These are phyloP conservation scores for Cataglyphis hispanica DNA, from an alignment of 1,140 invertebrate species.

Conservation along the genomic window DNA sequence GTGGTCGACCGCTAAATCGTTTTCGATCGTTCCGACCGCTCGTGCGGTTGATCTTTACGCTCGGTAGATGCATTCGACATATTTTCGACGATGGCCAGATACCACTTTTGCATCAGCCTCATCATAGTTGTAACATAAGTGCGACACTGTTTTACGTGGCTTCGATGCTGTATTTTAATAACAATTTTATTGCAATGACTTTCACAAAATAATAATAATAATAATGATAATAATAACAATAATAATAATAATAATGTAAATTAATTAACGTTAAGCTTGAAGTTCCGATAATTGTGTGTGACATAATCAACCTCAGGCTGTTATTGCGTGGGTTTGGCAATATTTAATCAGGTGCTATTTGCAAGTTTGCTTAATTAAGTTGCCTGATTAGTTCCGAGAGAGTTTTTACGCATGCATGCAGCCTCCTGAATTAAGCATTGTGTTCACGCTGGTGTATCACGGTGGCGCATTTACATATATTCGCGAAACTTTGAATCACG, in stretches of 20 bases:
- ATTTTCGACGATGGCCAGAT: conserved; percentile 19
- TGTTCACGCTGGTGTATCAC: conserved; percentile 9
- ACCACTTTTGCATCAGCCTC: background rate
- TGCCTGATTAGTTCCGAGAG: conserved; percentile 31
- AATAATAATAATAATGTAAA: background rate
- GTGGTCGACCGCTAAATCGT: conserved; percentile 69
- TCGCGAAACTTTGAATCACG: conserved; percentile 21
- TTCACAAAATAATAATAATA: background rate
- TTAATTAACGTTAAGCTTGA: background rate
- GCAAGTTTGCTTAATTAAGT: conserved; percentile 17
- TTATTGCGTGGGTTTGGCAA: background rate
- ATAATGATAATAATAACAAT: background rate
- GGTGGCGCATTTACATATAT: conserved; percentile 42
- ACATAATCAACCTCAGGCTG: background rate
- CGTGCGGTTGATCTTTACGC: conserved; percentile 56
- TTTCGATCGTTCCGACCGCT: conserved; percentile 62
- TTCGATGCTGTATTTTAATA: background rate
- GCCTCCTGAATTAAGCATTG: conserved; percentile 51
- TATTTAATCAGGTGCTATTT: background rate
- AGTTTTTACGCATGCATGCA: conserved; percentile 37
- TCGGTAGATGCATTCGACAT: conserved; percentile 55
- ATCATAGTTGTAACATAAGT: background rate
- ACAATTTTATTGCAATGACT: background rate
- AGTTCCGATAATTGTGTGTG: conserved; percentile 3
- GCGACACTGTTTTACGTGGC: background rate